Evolutionary conservation across 2,888 invertebrate species (phyloP), one percentile per base, ranked within the genome.

Genomic region (Sialis lutaria): DNA sequence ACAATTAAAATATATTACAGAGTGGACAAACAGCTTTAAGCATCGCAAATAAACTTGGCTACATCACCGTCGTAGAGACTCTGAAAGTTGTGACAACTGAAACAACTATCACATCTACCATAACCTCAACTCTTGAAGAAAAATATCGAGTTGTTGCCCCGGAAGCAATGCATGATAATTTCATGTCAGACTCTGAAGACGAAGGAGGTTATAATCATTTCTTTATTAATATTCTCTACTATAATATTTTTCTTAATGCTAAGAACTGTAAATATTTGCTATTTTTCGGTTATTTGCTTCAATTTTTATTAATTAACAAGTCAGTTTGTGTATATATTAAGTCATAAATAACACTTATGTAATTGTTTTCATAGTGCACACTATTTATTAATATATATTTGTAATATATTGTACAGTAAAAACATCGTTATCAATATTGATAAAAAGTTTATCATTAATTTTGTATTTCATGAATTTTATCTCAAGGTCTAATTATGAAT

Each of bases 141-240:
- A 92, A 95, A 67, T 96, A 96, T 70, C 85, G 89, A 66, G 93
- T 98, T 45, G 86, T 93, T 52, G 90, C 93, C 46, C 98, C 98
- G 0, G 98, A 99, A 68, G 86, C 90, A 53, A 93, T 99, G 90
- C 96, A 96, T 65, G 98, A 98, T 67, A 89, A 92, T 7, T 88
- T 96, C 67, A 88, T 98, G 80, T 92, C 93, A 22, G 98, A 99
- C 66, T 96, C 95, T 0, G 98, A 98, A 64, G 97, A 98, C 69
- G 97, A 98, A 76, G 93, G 91, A 70, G 92, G 91, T 81, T 73
- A 61, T 22, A 22, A 22, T 22, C 9, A 22, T 45, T 32, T 49
- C 35, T 49, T 13, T 41, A 33, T 42, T 31, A 13, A 49, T 31
- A 9, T 10, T 42, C n/a, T 41, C 30, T 42, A 42, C 31, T 30